Percentiles rank a stretch among this genome's conserved stretches.
phyloP scores from a whole-genome alignment of 1,140 invertebrate genomes.

The Spodoptera frugiperda region DNA sequence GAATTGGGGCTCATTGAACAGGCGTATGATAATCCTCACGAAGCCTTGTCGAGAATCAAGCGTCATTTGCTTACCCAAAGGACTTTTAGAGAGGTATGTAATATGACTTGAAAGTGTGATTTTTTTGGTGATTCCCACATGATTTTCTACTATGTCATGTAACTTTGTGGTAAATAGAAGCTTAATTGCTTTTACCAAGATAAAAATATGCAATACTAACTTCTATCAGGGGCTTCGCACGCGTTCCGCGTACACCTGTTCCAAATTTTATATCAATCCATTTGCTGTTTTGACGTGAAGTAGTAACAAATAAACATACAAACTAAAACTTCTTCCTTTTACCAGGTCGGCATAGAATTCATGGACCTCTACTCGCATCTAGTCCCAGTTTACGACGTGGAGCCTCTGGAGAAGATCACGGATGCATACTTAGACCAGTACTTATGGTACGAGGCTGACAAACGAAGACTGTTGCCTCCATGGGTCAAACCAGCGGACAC shows the following conservation, averaged over 20 bases:
- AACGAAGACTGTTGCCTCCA: conserved; percentile 97
- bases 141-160: no score
- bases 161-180: no score
- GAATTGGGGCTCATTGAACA: conserved; percentile 99
- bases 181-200: no score
- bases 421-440: conserved; percentile 99
- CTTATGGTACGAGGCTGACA: conserved; percentile 99
- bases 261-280: no score
- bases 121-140: no score
- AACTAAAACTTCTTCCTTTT: neutral
- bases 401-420: conserved; percentile 99
- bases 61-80: conserved; percentile 99
- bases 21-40: conserved; percentile 99
- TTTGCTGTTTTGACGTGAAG: no score
- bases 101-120: no score
- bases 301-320: no score
- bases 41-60: conserved; percentile 99
- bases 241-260: no score
- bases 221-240: no score
- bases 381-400: conserved; percentile 99
- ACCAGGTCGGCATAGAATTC: conserved; percentile 98
- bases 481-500: conserved; percentile 99
- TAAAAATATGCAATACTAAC: no score
- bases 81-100: conserved; percentile 97
- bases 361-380: conserved; percentile 99